phyloP scores from a whole-genome alignment of 2,888 invertebrate species.

The Apeira syringaria region DNA sequence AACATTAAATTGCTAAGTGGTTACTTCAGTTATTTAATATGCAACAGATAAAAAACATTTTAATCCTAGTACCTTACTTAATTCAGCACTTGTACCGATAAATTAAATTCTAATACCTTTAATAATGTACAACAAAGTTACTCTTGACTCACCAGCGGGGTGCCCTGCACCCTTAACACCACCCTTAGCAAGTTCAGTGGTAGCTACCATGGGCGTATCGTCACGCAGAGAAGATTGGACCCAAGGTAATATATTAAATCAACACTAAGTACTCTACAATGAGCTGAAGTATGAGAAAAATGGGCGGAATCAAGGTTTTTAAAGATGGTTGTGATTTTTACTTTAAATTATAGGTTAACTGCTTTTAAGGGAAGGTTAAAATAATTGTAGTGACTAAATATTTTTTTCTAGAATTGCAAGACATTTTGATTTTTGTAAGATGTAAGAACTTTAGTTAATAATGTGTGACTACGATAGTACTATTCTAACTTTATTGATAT shows the following conservation, averaged over 20 bases:
- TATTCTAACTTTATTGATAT: too few species aligned
- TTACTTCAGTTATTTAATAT: too few species aligned
- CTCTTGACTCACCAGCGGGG: constrained; percentile 57
- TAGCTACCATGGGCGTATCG: constrained; percentile 38
- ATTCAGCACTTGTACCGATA: constrained; percentile 48
- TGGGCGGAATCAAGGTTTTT: constrained; percentile 34
- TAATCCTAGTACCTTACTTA: constrained; percentile 7
- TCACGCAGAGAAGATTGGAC: constrained; percentile 63
- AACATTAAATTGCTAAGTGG: too few species aligned
- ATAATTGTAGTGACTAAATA: too few species aligned
- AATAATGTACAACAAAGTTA: constrained; percentile 57
- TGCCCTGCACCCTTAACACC: constrained; percentile 34
- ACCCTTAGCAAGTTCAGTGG: constrained; percentile 3
- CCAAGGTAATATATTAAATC: constrained; percentile 26
- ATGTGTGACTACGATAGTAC: too few species aligned
- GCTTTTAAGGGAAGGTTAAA: constrained; percentile 23
- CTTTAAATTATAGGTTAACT: constrained; percentile 26
- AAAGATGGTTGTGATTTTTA: constrained; percentile 22
- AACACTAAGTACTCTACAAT: constrained; percentile 39
- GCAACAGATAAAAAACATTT: too few species aligned
- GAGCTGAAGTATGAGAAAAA: constrained; percentile 44
- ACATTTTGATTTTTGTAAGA: too few species aligned
- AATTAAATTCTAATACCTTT: constrained; percentile 63
- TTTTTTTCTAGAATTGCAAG: too few species aligned
- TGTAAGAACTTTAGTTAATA: too few species aligned